A percentile compares a stretch with the other conserved stretches of the same genome.
Evolutionary conservation across 2,888 invertebrate genomes (phyloP).

Genomic region (Drosophila subsilvestris): DNA sequence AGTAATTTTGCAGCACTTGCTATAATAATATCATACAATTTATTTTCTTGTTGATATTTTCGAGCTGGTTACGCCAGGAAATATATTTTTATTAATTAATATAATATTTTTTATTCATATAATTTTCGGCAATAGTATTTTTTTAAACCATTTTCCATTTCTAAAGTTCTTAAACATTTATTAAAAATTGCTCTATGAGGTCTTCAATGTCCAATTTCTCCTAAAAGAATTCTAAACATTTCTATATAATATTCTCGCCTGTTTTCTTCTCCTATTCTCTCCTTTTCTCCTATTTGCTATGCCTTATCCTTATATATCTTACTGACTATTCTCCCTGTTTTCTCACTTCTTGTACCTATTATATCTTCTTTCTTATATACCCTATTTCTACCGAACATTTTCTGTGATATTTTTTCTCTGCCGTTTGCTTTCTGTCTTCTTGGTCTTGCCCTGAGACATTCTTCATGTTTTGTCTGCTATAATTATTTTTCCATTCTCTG

Average conservation of each 20-base stretch:
- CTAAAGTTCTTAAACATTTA: too few relatives aligned
- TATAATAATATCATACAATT: background rate
- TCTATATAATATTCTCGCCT: background rate
- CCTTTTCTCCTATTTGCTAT: background rate
- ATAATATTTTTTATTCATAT: too few relatives aligned
- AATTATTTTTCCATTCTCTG: slow-evolving; percentile 40
- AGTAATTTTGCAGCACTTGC: background rate
- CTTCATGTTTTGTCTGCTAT: slow-evolving; percentile 26
- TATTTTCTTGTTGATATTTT: too few relatives aligned
- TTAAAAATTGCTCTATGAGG: too few relatives aligned
- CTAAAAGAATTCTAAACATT: background rate
- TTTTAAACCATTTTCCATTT: too few relatives aligned
- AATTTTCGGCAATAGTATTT: too few relatives aligned
- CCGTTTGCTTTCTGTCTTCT: slow-evolving; percentile 5
- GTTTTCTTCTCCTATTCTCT: background rate
- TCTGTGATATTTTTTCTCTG: background rate
- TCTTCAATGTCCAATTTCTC: background rate
- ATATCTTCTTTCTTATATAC: background rate
- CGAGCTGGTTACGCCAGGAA: too few relatives aligned
- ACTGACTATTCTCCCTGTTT: background rate
- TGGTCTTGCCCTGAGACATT: background rate
- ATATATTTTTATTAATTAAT: background rate
- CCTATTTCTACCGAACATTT: background rate
- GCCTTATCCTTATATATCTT: background rate
- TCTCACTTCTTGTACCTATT: background rate